Conservation (phyloP, 1,140 invertebrate species). For the Lepidurus arcticus region DNA sequence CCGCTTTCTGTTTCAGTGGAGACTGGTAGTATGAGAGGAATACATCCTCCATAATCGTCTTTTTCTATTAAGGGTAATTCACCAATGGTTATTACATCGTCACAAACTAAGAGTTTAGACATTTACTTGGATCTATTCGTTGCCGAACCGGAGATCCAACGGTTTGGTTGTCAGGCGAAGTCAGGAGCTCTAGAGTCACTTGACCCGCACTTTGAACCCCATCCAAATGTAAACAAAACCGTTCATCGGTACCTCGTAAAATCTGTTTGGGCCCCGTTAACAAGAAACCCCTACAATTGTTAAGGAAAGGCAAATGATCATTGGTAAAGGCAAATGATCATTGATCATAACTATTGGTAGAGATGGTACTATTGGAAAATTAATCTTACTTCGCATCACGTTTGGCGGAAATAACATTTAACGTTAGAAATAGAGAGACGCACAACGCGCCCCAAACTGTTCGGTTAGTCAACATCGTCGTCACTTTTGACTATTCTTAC, state of each 20-base stretch:
- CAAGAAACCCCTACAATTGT: slow-evolving; percentile 43
- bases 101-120: no score
- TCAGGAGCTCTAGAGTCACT: slow-evolving; percentile 42
- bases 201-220: slow-evolving; percentile 46
- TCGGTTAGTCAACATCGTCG: no score
- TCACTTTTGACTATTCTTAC: no score
- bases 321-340: no score
- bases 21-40: background rate
- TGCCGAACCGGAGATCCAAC: background rate
- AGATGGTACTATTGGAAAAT: no score
- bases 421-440: no score
- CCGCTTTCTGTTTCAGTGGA: background rate
- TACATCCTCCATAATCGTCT: background rate
- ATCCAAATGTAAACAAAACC: slow-evolving; percentile 47
- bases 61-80: background rate
- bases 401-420: no score
- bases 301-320: no score
- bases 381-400: no score
- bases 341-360: no score
- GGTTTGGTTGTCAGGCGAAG: background rate
- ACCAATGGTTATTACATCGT: no score
- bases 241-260: slow-evolving; percentile 45
- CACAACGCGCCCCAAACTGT: no score
- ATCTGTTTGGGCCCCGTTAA: slow-evolving; percentile 47
- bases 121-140: background rate